Percentiles rank a stretch among this genome's conserved stretches.
These are phyloP conservation scores for Corythaixoides concolor DNA, from an alignment of 2,113 vertebrate genomes.

Conservation along the genomic window DNA sequence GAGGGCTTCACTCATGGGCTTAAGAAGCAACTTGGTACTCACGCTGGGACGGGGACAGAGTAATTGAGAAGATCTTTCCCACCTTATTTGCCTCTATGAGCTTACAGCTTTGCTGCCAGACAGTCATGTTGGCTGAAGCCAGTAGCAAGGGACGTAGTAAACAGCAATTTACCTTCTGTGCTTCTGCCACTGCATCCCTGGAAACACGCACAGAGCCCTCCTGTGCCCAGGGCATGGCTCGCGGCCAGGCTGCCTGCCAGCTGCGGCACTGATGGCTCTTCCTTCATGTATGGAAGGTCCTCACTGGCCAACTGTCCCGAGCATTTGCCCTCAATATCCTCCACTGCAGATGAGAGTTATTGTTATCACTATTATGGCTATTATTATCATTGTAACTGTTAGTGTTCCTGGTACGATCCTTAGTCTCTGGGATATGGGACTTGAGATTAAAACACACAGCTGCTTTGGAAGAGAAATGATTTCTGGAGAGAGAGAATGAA, in stretches of 20 bases:
- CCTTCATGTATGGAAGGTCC: neutral
- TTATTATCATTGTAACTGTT: neutral
- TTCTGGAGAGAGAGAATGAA: neutral
- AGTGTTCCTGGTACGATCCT: neutral
- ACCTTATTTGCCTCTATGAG: neutral
- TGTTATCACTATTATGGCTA: neutral
- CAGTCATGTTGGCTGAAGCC: neutral
- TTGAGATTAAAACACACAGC: neutral
- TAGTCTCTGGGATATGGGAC: neutral
- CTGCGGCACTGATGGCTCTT: fast-evolving
- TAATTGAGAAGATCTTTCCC: neutral
- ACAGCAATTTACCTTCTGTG: neutral
- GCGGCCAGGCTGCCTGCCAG: neutral
- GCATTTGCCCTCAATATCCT: neutral
- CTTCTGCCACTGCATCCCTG: neutral
- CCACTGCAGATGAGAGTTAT: neutral
- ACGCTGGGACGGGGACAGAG: neutral
- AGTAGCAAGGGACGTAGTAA: neutral
- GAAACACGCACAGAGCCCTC: neutral
- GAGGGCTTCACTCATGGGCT: neutral
- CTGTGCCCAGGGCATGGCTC: neutral
- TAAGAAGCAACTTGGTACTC: neutral
- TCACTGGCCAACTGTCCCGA: neutral
- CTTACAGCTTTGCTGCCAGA: neutral
- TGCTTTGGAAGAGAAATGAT: neutral